Base-by-base conservation (phyloP, 1,140 invertebrate genomes). In the Euwallacea similis region DNA sequence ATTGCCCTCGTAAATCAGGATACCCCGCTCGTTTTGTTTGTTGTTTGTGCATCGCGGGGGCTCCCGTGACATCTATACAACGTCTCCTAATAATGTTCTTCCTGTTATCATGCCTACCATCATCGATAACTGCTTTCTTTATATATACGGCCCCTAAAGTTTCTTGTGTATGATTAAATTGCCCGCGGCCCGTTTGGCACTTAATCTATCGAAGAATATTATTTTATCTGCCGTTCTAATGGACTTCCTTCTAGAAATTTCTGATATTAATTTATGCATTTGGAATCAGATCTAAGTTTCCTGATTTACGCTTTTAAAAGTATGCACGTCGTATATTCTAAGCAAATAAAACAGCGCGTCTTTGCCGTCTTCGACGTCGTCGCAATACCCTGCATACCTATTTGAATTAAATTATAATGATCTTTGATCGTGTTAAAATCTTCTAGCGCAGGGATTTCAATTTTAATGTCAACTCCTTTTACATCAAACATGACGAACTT, bases 401-500 rank as follows among this genome's bases (percentile, higher is more conserved):
- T 76, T 73, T 66, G 74, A 75, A 77, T 77, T 78, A 78, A 78
- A 78, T 79, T 78, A 79, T 77, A 79, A 75, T 73, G 77, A 79
- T 79, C 78, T 79, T 79, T 79, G 78, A 79, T 79, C 78, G 77
- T 77, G 75, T 76, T 77, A 78, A 79, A 79, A 78, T 77, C 74
- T 78, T 79, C 76, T 76, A 71, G 74, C 73, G 74, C 73, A 74
- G 65, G 72, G 78, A 79, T 79, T 79, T 79, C 78, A 80, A 80
- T 78, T 80, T 80, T 77, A 79, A 80, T 80, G 79, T 80, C 79
- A 78, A 77, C 76, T 80, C 79, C 79, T 80, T 80, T 80, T 76
- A 78, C 78, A 78, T 80, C 79, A 79, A 80, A 80, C 76, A 77
- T 77, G 76, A 74, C 75, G 77, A 78, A 79, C 75, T 79, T 78